Evolutionary conservation across 2,888 invertebrate genomes (phyloP).

Genomic region (Fragum fragum): DNA sequence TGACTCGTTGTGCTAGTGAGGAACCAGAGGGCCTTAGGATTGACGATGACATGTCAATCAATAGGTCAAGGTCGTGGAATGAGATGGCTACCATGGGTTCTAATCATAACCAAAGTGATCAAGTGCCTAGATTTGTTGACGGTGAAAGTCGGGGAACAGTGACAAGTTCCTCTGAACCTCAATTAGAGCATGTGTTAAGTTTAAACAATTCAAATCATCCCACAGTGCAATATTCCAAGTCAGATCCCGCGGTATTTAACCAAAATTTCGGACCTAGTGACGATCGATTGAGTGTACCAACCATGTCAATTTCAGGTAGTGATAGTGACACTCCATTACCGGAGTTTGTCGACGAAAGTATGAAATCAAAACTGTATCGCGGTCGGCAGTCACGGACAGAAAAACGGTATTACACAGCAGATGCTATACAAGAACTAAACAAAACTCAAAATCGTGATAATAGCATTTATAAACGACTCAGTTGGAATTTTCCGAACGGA

Average conservation of each 20-base stretch:
- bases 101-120: constrained; percentile 15
- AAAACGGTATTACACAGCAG: constrained; percentile 90
- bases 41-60: constrained; percentile 44
- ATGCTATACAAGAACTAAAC: constrained; percentile 90
- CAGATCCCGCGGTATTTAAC: constrained; percentile 62
- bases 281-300: constrained; percentile 47
- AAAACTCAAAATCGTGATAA: constrained; percentile 83
- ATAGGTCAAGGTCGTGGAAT: constrained; percentile 68
- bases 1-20: constrained; percentile 62
- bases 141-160: constrained; percentile 29
- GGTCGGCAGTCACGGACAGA: constrained; percentile 81
- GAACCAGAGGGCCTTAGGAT: constrained; percentile 50
- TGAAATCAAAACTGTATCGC: constrained; percentile 82
- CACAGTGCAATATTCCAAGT: constrained; percentile 67
- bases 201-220: constrained; percentile 37
- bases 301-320: constrained; percentile 60
- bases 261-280: constrained; percentile 47
- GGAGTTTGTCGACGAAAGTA: constrained; percentile 76
- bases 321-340: constrained; percentile 70
- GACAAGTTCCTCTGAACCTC: constrained; percentile 37
- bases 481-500: constrained; percentile 89
- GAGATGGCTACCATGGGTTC: constrained; percentile 51
- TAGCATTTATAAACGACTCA: constrained; percentile 89
- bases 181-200: constrained; percentile 21
- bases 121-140: constrained; percentile 42